Conservation (phyloP, 2,113 vertebrate genomes). For the Cyprinus carpio region DNA sequence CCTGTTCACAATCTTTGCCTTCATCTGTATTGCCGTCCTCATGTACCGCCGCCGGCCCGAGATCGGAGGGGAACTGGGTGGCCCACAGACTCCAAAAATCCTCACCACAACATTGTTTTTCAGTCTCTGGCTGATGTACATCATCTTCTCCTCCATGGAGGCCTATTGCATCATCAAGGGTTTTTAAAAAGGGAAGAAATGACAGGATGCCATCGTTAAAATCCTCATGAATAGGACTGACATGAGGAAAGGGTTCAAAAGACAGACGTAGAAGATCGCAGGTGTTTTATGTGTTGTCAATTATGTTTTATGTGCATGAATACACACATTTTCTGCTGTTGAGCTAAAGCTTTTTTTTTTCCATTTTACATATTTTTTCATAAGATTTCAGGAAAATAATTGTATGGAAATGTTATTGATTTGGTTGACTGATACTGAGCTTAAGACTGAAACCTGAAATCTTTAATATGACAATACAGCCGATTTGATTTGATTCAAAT, state of each 20-base stretch:
- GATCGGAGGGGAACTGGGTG: slow-evolving; percentile 96
- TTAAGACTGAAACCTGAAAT: neutral
- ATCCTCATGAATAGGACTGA: neutral
- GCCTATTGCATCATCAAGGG: slow-evolving; percentile 95
- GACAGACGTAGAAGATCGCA: neutral
- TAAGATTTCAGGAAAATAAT: neutral
- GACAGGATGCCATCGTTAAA: neutral
- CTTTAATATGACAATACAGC: neutral
- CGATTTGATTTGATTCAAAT: neutral
- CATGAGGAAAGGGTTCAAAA: neutral
- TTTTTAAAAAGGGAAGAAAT: slow-evolving; percentile 81
- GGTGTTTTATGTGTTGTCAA: neutral
- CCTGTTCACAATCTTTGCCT: slow-evolving; percentile 97
- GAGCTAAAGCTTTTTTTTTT: neutral
- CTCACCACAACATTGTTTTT: slow-evolving; percentile 88
- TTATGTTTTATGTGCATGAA: slow-evolving; percentile 9
- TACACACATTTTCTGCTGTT: neutral
- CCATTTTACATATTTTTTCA: neutral
- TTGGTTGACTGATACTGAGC: neutral
- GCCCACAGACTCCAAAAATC: slow-evolving; percentile 88
- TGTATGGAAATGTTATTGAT: neutral
- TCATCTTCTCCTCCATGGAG: slow-evolving; percentile 94
- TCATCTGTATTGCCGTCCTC: slow-evolving; percentile 91
- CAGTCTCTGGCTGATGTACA: slow-evolving; percentile 96
- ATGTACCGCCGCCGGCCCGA: slow-evolving; percentile 91